phyloP scores from a whole-genome alignment of 1,140 invertebrate species.

The Pachypsylla venusta region DNA sequence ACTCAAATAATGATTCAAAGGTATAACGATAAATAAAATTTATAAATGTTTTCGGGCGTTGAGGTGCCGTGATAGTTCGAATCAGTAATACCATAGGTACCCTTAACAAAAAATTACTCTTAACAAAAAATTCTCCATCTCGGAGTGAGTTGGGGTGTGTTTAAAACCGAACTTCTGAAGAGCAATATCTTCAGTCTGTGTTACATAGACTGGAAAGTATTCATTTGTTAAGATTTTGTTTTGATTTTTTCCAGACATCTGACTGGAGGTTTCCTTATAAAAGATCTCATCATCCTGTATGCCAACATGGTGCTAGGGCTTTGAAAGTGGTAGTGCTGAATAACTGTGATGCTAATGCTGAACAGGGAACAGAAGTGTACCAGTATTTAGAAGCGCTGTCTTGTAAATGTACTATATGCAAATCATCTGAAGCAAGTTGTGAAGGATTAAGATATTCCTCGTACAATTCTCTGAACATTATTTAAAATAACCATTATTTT shows the following conservation, averaged over 20 bases:
- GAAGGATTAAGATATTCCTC: conserved; percentile 34
- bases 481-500: not conserved
- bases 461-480: not conserved
- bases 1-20: too few relatives aligned
- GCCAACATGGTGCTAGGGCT: conserved; percentile 50
- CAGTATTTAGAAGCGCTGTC: conserved; percentile 44
- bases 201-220: too few relatives aligned
- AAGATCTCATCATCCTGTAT: conserved; percentile 64
- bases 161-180: too few relatives aligned
- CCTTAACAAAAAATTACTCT: too few relatives aligned
- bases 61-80: too few relatives aligned
- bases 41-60: too few relatives aligned
- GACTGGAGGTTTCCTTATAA: conserved; percentile 79
- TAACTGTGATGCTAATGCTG: conserved; percentile 46
- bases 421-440: conserved; percentile 36
- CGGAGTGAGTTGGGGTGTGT: too few relatives aligned
- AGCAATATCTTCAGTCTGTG: too few relatives aligned
- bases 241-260: conserved; percentile 40
- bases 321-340: conserved; percentile 37
- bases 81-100: too few relatives aligned
- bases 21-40: too few relatives aligned
- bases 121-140: too few relatives aligned
- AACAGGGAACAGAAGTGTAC: conserved; percentile 39
- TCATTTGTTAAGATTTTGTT: too few relatives aligned
- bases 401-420: conserved; percentile 41